These are phyloP conservation scores for Papilio protenor DNA, from an alignment of 2,888 invertebrate species.

Conservation along the genomic window DNA sequence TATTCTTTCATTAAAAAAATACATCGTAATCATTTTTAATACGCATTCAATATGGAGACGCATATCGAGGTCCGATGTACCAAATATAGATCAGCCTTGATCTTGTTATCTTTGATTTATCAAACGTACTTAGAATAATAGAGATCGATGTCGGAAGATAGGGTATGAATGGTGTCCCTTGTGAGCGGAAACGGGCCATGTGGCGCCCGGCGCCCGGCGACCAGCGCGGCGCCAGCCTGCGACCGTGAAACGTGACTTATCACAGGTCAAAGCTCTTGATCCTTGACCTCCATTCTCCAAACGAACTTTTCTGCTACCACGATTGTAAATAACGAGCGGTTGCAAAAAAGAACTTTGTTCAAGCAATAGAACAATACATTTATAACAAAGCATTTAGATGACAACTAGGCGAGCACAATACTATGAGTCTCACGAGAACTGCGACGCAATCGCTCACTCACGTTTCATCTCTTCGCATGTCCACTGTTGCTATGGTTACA, in stretches of 20 bases:
- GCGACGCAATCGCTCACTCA: neutral
- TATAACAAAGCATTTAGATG: slow-evolving; percentile 1
- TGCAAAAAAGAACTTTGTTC: neutral
- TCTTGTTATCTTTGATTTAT: slow-evolving; percentile 62
- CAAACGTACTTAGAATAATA: slow-evolving; percentile 52
- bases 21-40: slow-evolving; percentile 20
- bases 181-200: slow-evolving; percentile 63
- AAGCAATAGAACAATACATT: neutral
- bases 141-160: slow-evolving; percentile 60
- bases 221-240: slow-evolving; percentile 62
- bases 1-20: slow-evolving; percentile 31
- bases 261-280: slow-evolving; percentile 71
- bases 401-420: neutral
- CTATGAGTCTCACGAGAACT: too few species aligned
- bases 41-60: slow-evolving; percentile 29
- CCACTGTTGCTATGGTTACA: neutral
- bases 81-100: slow-evolving; percentile 57
- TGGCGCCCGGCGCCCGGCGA: slow-evolving; percentile 64
- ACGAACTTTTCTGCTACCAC: slow-evolving; percentile 51
- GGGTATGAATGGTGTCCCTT: slow-evolving; percentile 67
- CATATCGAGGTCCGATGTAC: slow-evolving; percentile 18
- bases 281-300: slow-evolving; percentile 68
- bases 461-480: neutral
- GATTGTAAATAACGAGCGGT: slow-evolving; percentile 20
- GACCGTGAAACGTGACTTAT: slow-evolving; percentile 72